Evolutionary conservation across 2,888 invertebrate species (phyloP), one percentile per base, ranked within the genome.

Genomic region (Dryobota labecula): DNA sequence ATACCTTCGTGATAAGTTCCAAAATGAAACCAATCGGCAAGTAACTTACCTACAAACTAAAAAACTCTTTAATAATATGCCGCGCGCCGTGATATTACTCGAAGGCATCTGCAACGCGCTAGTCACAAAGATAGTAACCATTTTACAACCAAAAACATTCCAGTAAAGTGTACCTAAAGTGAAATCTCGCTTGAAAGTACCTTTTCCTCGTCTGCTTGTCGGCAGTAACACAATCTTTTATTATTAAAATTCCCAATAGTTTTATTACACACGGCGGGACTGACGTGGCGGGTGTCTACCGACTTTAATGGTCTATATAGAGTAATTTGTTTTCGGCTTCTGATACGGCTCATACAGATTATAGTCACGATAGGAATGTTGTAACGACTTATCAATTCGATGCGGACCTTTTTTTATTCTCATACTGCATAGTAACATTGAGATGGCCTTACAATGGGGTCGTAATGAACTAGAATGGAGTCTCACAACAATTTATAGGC

Each of bases 301-400:
- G 70, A 85, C 84, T 83, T 85, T 86, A 83, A 84, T 80, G 78
- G 81, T 84, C 80, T 85, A 86, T 87, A 88, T 89, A 88, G 86
- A 89, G 89, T 90, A 92, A 92, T 93, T 92, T 92, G 88, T 92
- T 92, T 92, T 91, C 88, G 90, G 92, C 92, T 93, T 90, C 92
- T 89, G 90, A 90, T 89, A 87, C 86, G 86, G 76, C 86, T 86
- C 85, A 87, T 85, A 82, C 78, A 86, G 88, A 90, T 91, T 89
- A 90, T 90, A 91, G 91, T 92, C 91, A 90, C 80, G 84, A 80
- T 76, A 86, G 92, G 92, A 93, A 93, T 93, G 92, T 88, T 83
- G 87, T 88, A 89, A 89, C 90, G 89, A 91, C 90, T 91, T 92
- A 92, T 90, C 90, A 91, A 92, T 93, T 92, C 88, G 92, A 91